Conservation (phyloP, 2,888 invertebrate species). For the Ichneumon xanthorius region DNA sequence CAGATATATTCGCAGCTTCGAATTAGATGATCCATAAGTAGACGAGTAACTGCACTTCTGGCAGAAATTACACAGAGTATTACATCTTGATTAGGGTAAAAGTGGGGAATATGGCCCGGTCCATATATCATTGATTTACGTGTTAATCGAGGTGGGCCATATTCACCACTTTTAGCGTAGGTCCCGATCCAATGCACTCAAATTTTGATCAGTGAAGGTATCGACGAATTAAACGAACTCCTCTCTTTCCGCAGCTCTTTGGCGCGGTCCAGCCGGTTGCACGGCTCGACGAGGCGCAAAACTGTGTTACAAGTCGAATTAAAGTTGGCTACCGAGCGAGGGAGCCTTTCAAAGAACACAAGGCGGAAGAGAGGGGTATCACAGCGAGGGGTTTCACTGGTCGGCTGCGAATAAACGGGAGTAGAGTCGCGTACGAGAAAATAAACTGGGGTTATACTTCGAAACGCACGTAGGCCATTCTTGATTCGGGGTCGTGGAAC, state of each 20-base stretch:
- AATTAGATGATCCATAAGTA: not conserved
- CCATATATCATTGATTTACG: no score
- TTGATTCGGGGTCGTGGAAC: slow-evolving; percentile 74
- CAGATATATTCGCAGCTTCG: not conserved
- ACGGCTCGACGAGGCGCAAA: slow-evolving; percentile 68
- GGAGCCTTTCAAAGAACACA: slow-evolving; percentile 17
- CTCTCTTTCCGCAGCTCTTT: not conserved
- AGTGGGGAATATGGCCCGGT: no score
- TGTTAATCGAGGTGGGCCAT: no score
- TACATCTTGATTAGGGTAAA: not conserved
- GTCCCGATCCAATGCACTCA: not conserved
- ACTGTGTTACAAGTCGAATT: slow-evolving; percentile 74
- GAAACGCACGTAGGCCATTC: slow-evolving; percentile 69
- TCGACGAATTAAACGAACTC: not conserved
- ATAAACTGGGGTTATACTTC: slow-evolving; percentile 1
- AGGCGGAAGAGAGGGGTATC: not conserved
- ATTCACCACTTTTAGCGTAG: no score
- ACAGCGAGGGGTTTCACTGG: slow-evolving; percentile 7
- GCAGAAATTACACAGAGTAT: not conserved
- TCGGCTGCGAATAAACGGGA: slow-evolving; percentile 13
- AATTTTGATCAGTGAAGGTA: not conserved
- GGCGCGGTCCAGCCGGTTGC: slow-evolving; percentile 29
- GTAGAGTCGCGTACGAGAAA: slow-evolving; percentile 41
- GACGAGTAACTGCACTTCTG: not conserved
- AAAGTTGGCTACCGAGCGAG: slow-evolving; percentile 63